Percentiles rank a stretch among this genome's conserved stretches.
Evolutionary conservation across 2,797 vertebrate genomes (phyloP).

Genomic region (Macropus fuliginosus): DNA sequence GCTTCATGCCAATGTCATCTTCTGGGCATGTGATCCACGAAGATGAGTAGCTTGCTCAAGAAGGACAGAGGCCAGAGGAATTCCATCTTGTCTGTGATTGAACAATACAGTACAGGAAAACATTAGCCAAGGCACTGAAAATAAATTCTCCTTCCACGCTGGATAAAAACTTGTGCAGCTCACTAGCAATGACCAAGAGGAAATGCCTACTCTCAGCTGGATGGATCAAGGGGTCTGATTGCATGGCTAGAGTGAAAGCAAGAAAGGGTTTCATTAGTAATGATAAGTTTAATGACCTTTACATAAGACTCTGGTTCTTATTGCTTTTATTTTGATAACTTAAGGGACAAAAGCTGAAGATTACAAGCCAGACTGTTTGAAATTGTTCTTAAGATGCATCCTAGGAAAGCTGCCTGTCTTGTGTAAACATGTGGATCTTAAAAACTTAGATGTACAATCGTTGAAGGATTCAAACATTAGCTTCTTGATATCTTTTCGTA

Average conservation of each 20-base stretch:
- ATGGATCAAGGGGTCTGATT: constrained; percentile 25
- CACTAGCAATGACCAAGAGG: not conserved
- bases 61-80: not conserved
- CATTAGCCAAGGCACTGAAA: not conserved
- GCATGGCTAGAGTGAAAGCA: constrained; percentile 51
- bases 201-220: not conserved
- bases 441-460: constrained; percentile 1
- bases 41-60: not conserved
- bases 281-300: not conserved
- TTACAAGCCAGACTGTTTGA: not conserved
- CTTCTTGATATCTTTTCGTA: no score
- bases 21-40: not conserved
- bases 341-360: not conserved
- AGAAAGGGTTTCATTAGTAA: constrained; percentile 39
- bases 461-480: constrained; percentile 16
- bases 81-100: not conserved
- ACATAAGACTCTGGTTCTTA: not conserved
- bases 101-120: not conserved
- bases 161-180: not conserved
- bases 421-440: constrained; percentile 52
- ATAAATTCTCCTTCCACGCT: not conserved
- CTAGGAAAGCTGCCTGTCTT: not conserved
- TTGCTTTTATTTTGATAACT: constrained; percentile 8
- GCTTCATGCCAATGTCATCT: not conserved
- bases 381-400: not conserved